A percentile compares a stretch with the other conserved stretches of the same genome.
Evolutionary conservation across 53 echinoderm and acorn worm genomes (phyloP).

Genomic region (Crossaster papposus): DNA sequence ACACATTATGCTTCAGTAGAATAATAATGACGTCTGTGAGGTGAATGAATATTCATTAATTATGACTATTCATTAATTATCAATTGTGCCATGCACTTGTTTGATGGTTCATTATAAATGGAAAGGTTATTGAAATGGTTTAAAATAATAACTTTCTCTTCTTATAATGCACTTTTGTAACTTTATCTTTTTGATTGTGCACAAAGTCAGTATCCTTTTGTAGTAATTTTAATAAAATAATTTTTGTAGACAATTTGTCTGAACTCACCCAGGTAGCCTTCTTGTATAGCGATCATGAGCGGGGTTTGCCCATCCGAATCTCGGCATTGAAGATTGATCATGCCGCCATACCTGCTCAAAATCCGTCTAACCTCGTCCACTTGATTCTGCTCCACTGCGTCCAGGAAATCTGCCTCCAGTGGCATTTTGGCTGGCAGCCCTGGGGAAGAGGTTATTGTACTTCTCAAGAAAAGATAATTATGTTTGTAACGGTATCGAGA

Average conservation of each 20-base stretch:
- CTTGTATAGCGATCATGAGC: slow-evolving; percentile 35
- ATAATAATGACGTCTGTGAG: slow-evolving; percentile 55
- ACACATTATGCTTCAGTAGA: slow-evolving; percentile 43
- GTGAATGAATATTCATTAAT: no score
- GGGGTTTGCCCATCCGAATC: slow-evolving; percentile 12
- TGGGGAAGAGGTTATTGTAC: no score
- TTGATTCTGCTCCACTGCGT: slow-evolving; percentile 18
- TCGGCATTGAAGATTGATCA: slow-evolving; percentile 39
- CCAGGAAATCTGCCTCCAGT: slow-evolving; percentile 18
- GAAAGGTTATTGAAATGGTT: background rate
- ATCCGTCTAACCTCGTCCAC: slow-evolving; percentile 31
- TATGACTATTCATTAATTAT: no score
- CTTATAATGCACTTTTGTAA: no score
- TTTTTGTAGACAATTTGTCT: background rate
- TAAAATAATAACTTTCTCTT: no score
- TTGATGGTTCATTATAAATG: background rate
- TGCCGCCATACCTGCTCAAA: background rate
- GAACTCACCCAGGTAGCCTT: slow-evolving; percentile 27
- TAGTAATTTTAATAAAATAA: no score
- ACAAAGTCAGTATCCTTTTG: no score
- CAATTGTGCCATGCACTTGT: no score
- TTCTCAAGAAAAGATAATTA: no score
- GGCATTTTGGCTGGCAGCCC: background rate
- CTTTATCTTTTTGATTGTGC: no score
- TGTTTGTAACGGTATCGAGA: no score